Evolutionary conservation across 2,797 vertebrate species (phyloP), one percentile per base, ranked within the genome.

Genomic region (Acipenser oxyrinchus): DNA sequence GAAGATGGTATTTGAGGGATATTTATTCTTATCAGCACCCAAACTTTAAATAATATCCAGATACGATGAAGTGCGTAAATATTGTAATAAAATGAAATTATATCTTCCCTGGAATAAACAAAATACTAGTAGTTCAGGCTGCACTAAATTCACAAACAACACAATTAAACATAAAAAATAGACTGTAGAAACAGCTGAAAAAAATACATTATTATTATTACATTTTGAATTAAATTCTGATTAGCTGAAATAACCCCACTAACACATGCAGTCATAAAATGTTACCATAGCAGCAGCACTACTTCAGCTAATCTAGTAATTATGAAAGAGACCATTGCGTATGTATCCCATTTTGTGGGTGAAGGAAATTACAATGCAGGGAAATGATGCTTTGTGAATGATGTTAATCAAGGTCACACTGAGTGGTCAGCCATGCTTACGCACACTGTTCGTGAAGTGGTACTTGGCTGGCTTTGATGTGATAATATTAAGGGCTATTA

Each of bases 231-330:
- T 53, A 12, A 9, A 9, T 53, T 53, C 9, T 53, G 1, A 53
- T 53, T n/a, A 58, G 55, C 55, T 58, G 69, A 68, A 80, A 65
- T 0, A 0, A 82, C 62, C 74, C 76, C 49, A 18, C 62, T 72
- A 64, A 77, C 80, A 80, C 82, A 80, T 75, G 71, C 79, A 78
- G 73, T 80, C 74, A 81, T 79, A 76, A 81, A 73, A 77, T 70
- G 83, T 88, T 84, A 85, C 87, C 81, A 85, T 81, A 76, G 79
- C 64, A 87, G 83, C 84, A 73, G 62, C 65, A 1, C 0, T 79
- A 73, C 73, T 66, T 83, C 79, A 77, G 70, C 74, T 76, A 71
- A 62, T 82, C 48, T 62, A 37, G 5, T 1, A 0, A 78, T 72
- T 63, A 64, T 72, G 67, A 71, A 10, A n/a, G 6, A 75, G 77